Conservation (phyloP, 2,888 invertebrate genomes). For the Noctua comes region DNA sequence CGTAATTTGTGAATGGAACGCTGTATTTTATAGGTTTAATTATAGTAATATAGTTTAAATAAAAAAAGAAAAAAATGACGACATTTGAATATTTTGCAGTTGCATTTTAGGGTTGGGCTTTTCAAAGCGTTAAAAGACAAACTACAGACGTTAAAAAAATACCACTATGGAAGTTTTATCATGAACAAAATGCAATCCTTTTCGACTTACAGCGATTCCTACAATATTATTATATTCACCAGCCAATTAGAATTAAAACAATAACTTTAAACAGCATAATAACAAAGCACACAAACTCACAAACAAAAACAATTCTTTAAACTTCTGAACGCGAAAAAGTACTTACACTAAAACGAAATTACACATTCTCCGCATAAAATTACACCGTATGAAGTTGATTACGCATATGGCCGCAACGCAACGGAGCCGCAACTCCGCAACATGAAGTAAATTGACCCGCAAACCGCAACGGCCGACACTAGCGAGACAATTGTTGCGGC, state of each 20-base stretch:
- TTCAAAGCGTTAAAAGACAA: neutral
- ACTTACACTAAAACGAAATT: conserved; percentile 52
- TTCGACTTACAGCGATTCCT: neutral
- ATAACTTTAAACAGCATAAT: neutral
- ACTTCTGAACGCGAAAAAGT: conserved; percentile 38
- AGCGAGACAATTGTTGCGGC: conserved; percentile 77
- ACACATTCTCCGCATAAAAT: conserved; percentile 52
- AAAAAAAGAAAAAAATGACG: neutral
- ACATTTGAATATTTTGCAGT: neutral
- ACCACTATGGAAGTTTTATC: neutral
- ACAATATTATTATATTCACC: too few species aligned
- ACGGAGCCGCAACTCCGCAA: conserved; percentile 40
- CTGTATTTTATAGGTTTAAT: neutral
- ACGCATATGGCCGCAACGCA: conserved; percentile 51
- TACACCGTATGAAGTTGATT: conserved; percentile 60
- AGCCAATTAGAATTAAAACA: neutral
- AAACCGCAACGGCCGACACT: conserved; percentile 67
- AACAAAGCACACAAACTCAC: neutral
- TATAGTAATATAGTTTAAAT: neutral
- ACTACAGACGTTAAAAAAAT: neutral
- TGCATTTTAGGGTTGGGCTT: neutral
- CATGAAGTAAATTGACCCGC: conserved; percentile 67
- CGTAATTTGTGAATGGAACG: neutral
- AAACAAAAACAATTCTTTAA: conserved; percentile 22
- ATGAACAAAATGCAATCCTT: neutral